Evolutionary conservation across 1,140 invertebrate genomes (phyloP), one percentile per base, ranked within the genome.

Genomic region (Stenopsyche tienmushanensis): DNA sequence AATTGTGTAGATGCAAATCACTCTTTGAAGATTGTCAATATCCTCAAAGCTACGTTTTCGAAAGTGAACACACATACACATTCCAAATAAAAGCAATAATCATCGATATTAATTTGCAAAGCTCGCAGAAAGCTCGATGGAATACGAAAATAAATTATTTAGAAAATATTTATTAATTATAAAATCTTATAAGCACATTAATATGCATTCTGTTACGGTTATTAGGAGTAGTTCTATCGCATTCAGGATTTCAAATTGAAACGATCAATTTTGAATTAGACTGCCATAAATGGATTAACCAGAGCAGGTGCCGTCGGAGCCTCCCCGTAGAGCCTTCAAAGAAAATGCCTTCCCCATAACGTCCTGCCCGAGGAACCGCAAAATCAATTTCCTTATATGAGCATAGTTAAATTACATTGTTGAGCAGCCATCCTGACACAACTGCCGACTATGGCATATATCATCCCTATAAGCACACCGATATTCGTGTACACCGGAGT

Each of bases 341-440:
- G 66, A 65, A 69, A 59, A 58, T 45, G 9, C 60, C 60, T 60
- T 45, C 47, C 60, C 60, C 62, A 64, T 24, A 64, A 25, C 34
- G 41, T 26, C 62, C 55, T 62, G 67, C 47, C 50, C 67, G 67
- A 65, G 64, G 67, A 69, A 65, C 63, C 67, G 67, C 67, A 65
- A 69, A 69, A 69, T 69, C 67, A 69, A 69, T 69, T 69, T 69
- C 67, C 67, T 69, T 69, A 62, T 34, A 62, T 63, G 63, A 55
- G 47, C 67, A 65, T 65, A 69, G 67, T 65, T 65, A 44, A 65
- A 69, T 69, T 69, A 65, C 59, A 65, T 63, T 47, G 63, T 54
- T 69, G 58, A 63, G 39, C 62, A 63, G 34, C 21, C 57, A 62
- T 29, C 57, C 65, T 66, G 53, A 50, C 55, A 50, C 23, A n/a